A percentile compares a stretch with the other conserved stretches of the same genome.
phyloP scores from a whole-genome alignment of 2,797 vertebrate species.

The Kryptopterus vitreolus region DNA sequence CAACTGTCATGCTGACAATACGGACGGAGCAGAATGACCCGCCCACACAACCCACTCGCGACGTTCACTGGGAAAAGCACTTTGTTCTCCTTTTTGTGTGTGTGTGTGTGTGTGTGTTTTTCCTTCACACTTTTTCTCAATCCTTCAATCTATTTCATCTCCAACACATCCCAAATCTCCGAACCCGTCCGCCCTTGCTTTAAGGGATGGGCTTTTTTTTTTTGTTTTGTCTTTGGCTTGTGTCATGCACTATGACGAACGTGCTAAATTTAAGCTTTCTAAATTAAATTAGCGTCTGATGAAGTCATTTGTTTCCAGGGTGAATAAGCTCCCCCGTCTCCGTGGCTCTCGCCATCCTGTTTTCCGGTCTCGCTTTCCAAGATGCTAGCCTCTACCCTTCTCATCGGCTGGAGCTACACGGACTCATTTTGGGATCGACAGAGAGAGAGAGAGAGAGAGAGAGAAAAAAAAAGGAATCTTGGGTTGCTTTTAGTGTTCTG shows the following conservation, averaged over 20 bases:
- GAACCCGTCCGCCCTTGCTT: not conserved
- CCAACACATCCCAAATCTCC: not conserved
- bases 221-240: not conserved
- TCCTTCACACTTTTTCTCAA: not conserved
- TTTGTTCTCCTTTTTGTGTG: constrained; percentile 17
- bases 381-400: constrained; percentile 12
- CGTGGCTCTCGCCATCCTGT: constrained; percentile 21
- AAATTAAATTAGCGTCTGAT: constrained; percentile 51
- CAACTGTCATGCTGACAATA: constrained; percentile 53
- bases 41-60: constrained; percentile 27
- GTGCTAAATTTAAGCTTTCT: constrained; percentile 51
- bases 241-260: constrained; percentile 43
- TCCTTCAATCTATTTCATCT: constrained; percentile 13
- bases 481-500: not conserved
- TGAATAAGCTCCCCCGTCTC: constrained; percentile 39
- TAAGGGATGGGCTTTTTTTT: not conserved
- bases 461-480: not conserved
- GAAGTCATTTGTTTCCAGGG: constrained; percentile 51
- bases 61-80: constrained; percentile 8
- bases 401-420: not conserved
- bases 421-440: not conserved
- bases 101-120: no score
- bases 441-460: no score
- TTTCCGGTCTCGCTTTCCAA: constrained; percentile 36
- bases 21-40: constrained; percentile 47